Conservation (phyloP, 2,113 vertebrate species). For the Antechinus stuartii region DNA sequence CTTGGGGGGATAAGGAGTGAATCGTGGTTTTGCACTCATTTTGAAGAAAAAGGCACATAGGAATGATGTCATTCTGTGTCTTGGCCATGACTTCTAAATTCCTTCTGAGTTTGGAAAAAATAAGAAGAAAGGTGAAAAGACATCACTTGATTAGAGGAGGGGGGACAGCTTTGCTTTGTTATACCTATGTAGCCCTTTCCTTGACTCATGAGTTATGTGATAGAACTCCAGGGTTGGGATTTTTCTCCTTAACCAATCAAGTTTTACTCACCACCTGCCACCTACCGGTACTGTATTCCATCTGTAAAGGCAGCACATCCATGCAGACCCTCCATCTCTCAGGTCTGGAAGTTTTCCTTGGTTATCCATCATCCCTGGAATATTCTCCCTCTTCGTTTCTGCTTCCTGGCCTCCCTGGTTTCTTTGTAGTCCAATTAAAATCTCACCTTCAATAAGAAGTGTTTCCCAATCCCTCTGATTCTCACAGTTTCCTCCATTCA, state of each 20-base stretch:
- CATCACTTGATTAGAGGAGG: slow-evolving; percentile 43
- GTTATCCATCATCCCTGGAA: neutral
- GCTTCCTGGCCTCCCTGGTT: neutral
- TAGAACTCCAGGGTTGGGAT: neutral
- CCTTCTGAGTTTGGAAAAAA: slow-evolving; percentile 67
- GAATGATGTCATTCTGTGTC: slow-evolving; percentile 51
- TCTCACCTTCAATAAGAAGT: neutral
- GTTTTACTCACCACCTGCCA: neutral
- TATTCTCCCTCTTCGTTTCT: neutral
- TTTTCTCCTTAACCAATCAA: neutral
- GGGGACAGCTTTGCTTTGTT: neutral
- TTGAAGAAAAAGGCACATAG: neutral
- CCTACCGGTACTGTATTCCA: neutral
- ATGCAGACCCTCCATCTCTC: neutral
- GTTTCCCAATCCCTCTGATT: neutral
- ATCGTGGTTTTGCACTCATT: slow-evolving; percentile 39
- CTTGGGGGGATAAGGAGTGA: neutral
- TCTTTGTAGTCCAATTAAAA: neutral
- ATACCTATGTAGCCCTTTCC: slow-evolving; percentile 16
- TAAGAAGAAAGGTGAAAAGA: slow-evolving; percentile 70
- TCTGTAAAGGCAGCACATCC: neutral
- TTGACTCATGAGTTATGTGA: slow-evolving; percentile 37
- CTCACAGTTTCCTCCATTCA: neutral
- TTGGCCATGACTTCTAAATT: slow-evolving; percentile 62
- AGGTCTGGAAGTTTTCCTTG: neutral